phyloP scores from a whole-genome alignment of 2,113 vertebrate species.

The Leucosticte australis region DNA sequence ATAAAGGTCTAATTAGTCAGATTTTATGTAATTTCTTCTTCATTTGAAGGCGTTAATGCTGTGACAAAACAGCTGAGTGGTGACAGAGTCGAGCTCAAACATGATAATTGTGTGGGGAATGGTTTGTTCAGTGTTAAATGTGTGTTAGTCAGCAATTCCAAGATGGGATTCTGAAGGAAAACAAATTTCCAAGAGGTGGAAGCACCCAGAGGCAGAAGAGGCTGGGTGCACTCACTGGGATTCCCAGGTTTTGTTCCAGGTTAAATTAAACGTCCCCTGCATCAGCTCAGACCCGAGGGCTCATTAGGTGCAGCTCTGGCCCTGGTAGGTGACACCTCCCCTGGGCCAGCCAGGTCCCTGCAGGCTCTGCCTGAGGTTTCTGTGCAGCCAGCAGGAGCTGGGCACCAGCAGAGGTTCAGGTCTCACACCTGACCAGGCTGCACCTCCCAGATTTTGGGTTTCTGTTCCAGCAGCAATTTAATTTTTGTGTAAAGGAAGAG shows the following conservation, averaged over 20 bases:
- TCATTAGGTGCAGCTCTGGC: neutral
- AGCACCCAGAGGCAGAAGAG: neutral
- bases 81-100: neutral
- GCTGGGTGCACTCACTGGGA: fast-evolving
- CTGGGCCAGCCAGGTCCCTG: neutral
- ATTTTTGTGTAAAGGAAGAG: neutral
- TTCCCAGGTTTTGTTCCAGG: neutral
- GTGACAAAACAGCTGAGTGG: neutral
- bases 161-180: neutral
- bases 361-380: neutral
- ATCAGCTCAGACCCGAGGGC: neutral
- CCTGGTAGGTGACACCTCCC: neutral
- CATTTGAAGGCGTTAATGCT: neutral
- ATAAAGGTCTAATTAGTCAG: neutral
- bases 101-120: neutral
- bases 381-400: neutral
- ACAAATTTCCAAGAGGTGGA: neutral
- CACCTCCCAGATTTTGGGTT: neutral
- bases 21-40: neutral
- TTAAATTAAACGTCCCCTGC: neutral
- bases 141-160: neutral
- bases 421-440: neutral
- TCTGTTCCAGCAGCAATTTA: neutral
- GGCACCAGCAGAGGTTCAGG: neutral
- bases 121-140: neutral